These are phyloP conservation scores for Cheilosia pagana DNA, from an alignment of 2,888 invertebrate genomes.

Conservation along the genomic window DNA sequence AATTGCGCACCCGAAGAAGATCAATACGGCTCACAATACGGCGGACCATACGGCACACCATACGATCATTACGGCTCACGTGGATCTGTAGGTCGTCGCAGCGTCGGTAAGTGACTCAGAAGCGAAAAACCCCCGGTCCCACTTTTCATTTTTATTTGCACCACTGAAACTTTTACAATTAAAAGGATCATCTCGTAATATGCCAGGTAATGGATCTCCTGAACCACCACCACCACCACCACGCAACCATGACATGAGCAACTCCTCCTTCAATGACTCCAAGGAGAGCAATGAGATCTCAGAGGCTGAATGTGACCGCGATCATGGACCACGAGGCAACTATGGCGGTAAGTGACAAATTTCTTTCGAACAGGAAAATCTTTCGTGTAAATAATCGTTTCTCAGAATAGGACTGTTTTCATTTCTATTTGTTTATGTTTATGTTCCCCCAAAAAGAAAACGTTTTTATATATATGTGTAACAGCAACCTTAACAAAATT, in stretches of 20 bases:
- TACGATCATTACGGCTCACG: slow-evolving; percentile 96
- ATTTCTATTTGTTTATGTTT: not conserved
- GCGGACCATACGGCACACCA: slow-evolving; percentile 90
- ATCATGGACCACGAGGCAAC: slow-evolving; percentile 90
- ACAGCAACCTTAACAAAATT: slow-evolving; percentile 47
- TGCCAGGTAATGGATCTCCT: slow-evolving; percentile 85
- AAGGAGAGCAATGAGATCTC: slow-evolving; percentile 97
- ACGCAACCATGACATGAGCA: slow-evolving; percentile 91
- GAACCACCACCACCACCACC: slow-evolving; percentile 90
- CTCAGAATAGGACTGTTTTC: slow-evolving; percentile 5
- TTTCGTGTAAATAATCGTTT: slow-evolving; percentile 35
- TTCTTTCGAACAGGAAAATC: slow-evolving; percentile 16
- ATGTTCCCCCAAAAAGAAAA: not conserved
- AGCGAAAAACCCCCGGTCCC: slow-evolving; percentile 25
- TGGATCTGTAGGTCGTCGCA: slow-evolving; percentile 90
- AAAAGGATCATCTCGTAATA: slow-evolving; percentile 82
- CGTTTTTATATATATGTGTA: slow-evolving; percentile 16
- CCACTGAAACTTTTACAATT: slow-evolving; percentile 43
- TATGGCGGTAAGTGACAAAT: slow-evolving; percentile 89
- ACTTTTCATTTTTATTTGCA: slow-evolving; percentile 24
- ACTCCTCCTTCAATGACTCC: slow-evolving; percentile 94
- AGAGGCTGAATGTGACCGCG: slow-evolving; percentile 96
- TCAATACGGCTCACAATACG: slow-evolving; percentile 94
- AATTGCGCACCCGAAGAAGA: slow-evolving; percentile 96
- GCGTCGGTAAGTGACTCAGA: slow-evolving; percentile 83